Conservation (phyloP, 2,113 vertebrate species). For the Jacana jacana region DNA sequence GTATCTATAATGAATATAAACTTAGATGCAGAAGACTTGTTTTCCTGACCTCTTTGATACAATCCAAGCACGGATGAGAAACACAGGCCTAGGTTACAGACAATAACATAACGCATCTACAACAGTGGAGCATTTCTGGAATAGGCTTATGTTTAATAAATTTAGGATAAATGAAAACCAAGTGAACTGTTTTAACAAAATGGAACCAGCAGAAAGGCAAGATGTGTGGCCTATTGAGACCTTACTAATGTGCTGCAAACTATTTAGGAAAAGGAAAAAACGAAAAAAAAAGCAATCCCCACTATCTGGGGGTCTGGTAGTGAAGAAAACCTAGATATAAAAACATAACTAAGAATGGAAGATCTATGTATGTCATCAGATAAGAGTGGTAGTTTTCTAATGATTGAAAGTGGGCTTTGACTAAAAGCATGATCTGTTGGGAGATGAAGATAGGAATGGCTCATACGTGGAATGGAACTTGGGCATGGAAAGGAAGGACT, state of each 20-base stretch:
- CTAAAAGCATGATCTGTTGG: neutral
- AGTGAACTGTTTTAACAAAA: neutral
- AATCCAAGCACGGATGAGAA: neutral
- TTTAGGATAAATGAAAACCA: neutral
- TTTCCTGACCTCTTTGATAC: neutral
- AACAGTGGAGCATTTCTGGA: neutral
- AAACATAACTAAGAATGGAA: neutral
- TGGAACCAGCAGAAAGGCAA: neutral
- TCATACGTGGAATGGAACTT: neutral
- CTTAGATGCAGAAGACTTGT: neutral
- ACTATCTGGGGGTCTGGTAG: neutral
- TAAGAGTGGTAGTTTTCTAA: neutral
- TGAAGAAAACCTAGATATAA: neutral
- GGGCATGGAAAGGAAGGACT: neutral
- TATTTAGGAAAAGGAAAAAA: neutral
- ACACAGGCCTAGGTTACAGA: neutral
- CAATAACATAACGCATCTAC: neutral
- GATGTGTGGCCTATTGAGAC: rapidly evolving
- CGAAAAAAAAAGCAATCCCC: neutral
- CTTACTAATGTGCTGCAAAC: neutral
- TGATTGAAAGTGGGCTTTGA: neutral
- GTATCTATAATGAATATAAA: neutral
- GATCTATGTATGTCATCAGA: neutral
- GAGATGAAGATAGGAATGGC: neutral
- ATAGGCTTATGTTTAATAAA: neutral